Conservation (phyloP, 92 coral and sea anemone species). For the Nematostella vectensis region DNA sequence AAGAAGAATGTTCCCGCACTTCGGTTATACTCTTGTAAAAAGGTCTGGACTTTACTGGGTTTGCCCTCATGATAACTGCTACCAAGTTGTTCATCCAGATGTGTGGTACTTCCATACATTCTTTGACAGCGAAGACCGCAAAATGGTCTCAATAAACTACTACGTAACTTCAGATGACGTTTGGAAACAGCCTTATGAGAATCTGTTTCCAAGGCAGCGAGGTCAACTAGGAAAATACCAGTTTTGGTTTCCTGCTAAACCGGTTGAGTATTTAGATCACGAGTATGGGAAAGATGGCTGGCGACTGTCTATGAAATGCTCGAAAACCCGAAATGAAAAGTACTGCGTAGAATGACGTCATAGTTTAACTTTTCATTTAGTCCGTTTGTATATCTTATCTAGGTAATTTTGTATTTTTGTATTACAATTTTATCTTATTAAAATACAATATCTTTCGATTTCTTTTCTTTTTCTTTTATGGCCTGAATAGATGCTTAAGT, state of each 20-base stretch:
- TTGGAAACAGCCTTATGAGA: not conserved
- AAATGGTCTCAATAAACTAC: not conserved
- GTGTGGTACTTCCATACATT: slow-evolving; percentile 1
- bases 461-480: too few species aligned
- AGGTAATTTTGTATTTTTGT: too few species aligned
- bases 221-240: slow-evolving; percentile 1
- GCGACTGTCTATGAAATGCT: not conserved
- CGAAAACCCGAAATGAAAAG: not conserved
- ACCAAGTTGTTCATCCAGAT: not conserved
- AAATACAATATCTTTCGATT: too few species aligned
- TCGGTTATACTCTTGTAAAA: slow-evolving; percentile 3
- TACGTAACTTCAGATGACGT: not conserved
- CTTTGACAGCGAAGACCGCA: not conserved
- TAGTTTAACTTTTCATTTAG: too few species aligned
- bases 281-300: slow-evolving; percentile 13
- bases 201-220: slow-evolving; percentile 16
- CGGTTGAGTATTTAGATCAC: slow-evolving; percentile 2
- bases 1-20: not conserved
- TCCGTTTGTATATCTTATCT: too few species aligned
- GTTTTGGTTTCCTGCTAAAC: slow-evolving; percentile 20
- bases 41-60: not conserved
- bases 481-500: too few species aligned
- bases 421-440: too few species aligned
- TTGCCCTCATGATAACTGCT: not conserved
- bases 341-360: not conserved